Base-by-base conservation (phyloP, 2,113 vertebrate genomes). In the Odontesthes bonariensis region DNA sequence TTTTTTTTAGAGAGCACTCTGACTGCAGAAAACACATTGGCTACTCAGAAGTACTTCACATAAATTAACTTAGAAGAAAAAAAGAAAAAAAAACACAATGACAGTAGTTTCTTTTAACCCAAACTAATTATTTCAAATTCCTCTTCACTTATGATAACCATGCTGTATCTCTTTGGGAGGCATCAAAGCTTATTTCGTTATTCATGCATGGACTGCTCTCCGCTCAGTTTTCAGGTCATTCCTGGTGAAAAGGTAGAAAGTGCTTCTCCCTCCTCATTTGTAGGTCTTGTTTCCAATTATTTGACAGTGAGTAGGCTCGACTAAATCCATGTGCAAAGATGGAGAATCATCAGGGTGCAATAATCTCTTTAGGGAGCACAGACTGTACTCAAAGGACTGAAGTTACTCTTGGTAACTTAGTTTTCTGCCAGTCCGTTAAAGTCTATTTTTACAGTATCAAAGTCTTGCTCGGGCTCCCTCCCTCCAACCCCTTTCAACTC, bases 401-500 rank as follows among this genome's bases (percentile, higher is more conserved):
- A 60, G 53, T 80, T 77, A 75, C 65, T 62, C 32, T 56, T 42
- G 3, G 49, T 62, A 32, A 75, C 51, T 69, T 59, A 5, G 49
- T 76, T 59, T 81, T 38, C 54, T 22, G 51, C n/a, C 40, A 71
- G 19, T 65, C 46, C 70, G 54, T 73, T 61, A 61, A 68, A 55
- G 47, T 60, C 70, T 81, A 64, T 67, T 86, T 74, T 83, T 71
- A 72, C 59, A 73, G 56, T 52, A 23, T 79, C 54, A 33, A n/a
- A 73, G 44, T 33, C 38, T 57, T 54, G 40, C 71, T 56, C 63
- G 23, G 17, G 13, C 54, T 57, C 57, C 42, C 19, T 55, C 60
- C 57, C 35, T 14, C 53, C 32, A 35, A 52, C 46, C 63, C 58
- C 53, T 80, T 70, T 79, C 68, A 77, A 47, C 73, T 69, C 27